These are phyloP conservation scores for Nylanderia fulva DNA, from an alignment of 1,140 invertebrate genomes.

Conservation along the genomic window DNA sequence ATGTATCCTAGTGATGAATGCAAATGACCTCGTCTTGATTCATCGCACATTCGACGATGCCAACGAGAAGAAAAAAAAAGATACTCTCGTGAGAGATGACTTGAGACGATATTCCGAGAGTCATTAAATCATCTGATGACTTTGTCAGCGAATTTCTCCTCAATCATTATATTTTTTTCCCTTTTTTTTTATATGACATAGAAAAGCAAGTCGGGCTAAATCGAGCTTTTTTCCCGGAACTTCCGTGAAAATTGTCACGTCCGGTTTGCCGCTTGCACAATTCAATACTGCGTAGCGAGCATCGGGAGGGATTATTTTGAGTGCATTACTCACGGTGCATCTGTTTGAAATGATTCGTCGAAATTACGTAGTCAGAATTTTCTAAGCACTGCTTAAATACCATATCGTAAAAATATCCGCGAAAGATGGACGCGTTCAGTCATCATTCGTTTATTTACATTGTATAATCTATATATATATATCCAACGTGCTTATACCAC, in stretches of 20 bases:
- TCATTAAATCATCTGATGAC: slow-evolving; percentile 49
- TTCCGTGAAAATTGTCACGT: slow-evolving; percentile 35
- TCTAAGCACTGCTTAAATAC: slow-evolving; percentile 33
- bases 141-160: slow-evolving; percentile 28
- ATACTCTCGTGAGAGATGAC: slow-evolving; percentile 4
- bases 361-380: slow-evolving; percentile 53
- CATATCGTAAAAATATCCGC: slow-evolving; percentile 11
- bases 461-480: neutral
- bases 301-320: slow-evolving; percentile 59
- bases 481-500: neutral
- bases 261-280: neutral
- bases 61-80: neutral
- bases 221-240: slow-evolving; percentile 46
- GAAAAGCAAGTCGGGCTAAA: slow-evolving; percentile 35
- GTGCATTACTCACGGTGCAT: slow-evolving; percentile 63
- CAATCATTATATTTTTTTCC: neutral
- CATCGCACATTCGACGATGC: slow-evolving; percentile 26
- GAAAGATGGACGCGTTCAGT: neutral
- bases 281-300: slow-evolving; percentile 49
- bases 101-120: slow-evolving; percentile 43
- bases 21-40: slow-evolving; percentile 50
- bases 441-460: neutral
- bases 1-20: slow-evolving; percentile 40
- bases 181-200: slow-evolving; percentile 26
- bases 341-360: slow-evolving; percentile 57